Percentiles rank a stretch among this genome's conserved stretches.
phyloP scores from a whole-genome alignment of 2,888 invertebrate genomes.

The Apotomis turbidana region DNA sequence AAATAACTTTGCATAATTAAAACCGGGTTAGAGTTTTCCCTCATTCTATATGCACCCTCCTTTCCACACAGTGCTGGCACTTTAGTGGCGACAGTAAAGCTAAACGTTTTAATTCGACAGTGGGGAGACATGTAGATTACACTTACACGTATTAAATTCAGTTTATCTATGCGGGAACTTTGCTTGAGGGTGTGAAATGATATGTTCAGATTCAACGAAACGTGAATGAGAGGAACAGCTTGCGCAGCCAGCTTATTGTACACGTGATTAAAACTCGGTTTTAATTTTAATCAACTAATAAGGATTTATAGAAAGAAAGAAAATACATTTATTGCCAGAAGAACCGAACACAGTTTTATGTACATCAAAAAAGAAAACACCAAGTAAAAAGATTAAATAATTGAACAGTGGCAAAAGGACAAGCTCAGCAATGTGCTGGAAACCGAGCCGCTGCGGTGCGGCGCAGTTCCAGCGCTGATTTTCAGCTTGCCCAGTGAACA shows the following conservation, averaged over 20 bases:
- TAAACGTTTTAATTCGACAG: conserved; percentile 39
- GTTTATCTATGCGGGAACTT: conserved; percentile 35
- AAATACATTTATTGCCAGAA: too few species aligned
- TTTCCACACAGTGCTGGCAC: conserved; percentile 41
- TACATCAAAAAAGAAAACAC: too few species aligned
- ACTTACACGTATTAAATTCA: conserved; percentile 39
- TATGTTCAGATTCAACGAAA: conserved; percentile 30
- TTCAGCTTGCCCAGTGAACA: too few species aligned
- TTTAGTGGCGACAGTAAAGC: conserved; percentile 40
- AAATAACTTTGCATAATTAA: conserved; percentile 42
- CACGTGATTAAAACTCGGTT: not conserved
- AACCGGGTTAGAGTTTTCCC: conserved; percentile 43
- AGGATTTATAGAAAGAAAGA: too few species aligned
- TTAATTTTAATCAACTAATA: not conserved
- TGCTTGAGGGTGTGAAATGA: conserved; percentile 34
- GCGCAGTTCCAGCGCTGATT: too few species aligned
- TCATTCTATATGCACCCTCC: conserved; percentile 44
- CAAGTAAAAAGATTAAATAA: too few species aligned
- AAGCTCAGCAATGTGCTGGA: too few species aligned
- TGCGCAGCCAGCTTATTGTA: not conserved
- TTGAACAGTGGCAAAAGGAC: too few species aligned
- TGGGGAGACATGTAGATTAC: conserved; percentile 39
- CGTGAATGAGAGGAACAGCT: not conserved
- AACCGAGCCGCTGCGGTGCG: too few species aligned
- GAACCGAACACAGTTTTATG: too few species aligned